Conservation (phyloP, 2,888 invertebrate species). For the Tetanocera ferruginea region DNA sequence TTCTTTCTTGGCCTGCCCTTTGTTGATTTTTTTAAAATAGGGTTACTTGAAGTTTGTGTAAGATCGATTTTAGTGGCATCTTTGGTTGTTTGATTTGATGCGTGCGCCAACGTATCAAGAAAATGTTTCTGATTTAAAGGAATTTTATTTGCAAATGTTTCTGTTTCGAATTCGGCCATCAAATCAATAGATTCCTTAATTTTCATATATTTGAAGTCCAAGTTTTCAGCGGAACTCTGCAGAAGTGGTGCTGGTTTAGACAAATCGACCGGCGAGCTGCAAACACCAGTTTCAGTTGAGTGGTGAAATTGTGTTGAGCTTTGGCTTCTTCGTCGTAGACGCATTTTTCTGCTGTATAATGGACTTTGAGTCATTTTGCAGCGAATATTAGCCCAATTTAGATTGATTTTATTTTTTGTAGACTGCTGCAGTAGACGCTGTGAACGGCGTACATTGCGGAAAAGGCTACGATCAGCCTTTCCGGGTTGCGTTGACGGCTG, state of each 20-base stretch:
- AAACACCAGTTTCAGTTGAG: slow-evolving; percentile 11
- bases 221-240: neutral
- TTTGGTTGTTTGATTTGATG: neutral
- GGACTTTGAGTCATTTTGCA: neutral
- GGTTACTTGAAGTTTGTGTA: neutral
- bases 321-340: neutral
- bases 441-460: slow-evolving; percentile 35
- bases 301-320: slow-evolving; percentile 23
- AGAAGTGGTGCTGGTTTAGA: neutral
- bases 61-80: neutral
- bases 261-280: neutral
- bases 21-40: neutral
- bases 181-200: slow-evolving; percentile 27
- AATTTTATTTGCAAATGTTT: slow-evolving; percentile 6
- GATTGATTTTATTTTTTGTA: neutral
- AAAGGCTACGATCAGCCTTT: neutral
- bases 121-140: slow-evolving; percentile 18
- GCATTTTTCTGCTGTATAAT: neutral
- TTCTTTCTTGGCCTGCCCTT: neutral
- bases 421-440: slow-evolving; percentile 34
- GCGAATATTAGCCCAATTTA: slow-evolving; percentile 5
- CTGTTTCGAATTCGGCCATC: slow-evolving; percentile 11
- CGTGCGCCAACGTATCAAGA: neutral
- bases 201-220: neutral
- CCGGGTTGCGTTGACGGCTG: too few species aligned